These are phyloP conservation scores for Dryadula phaetusa DNA, from an alignment of 2,888 invertebrate genomes.

Conservation along the genomic window DNA sequence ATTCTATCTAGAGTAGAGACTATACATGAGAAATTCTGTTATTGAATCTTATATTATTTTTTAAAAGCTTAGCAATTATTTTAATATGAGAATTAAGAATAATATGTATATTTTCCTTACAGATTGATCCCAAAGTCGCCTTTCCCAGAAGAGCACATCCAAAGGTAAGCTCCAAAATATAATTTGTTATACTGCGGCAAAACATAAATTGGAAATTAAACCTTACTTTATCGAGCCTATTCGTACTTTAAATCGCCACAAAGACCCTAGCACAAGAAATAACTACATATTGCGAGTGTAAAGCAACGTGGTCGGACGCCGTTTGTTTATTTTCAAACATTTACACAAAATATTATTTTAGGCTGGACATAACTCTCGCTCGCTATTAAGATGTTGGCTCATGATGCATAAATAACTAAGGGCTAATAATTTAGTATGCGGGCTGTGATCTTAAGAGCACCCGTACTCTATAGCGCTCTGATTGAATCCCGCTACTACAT, in stretches of 20 bases:
- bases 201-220: slow-evolving; percentile 68
- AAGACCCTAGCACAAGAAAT: slow-evolving; percentile 54
- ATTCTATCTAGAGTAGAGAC: not conserved
- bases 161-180: slow-evolving; percentile 90
- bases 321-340: slow-evolving; percentile 81
- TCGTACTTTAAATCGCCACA: slow-evolving; percentile 66
- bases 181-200: slow-evolving; percentile 54
- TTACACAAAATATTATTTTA: slow-evolving; percentile 83
- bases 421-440: slow-evolving; percentile 82
- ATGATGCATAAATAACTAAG: slow-evolving; percentile 82
- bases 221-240: slow-evolving; percentile 67
- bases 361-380: slow-evolving; percentile 78
- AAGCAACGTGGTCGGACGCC: slow-evolving; percentile 63
- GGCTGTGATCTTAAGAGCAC: slow-evolving; percentile 68
- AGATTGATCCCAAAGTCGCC: slow-evolving; percentile 99
- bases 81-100: slow-evolving; percentile 13
- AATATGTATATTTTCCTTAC: slow-evolving; percentile 75
- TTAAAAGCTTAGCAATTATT: not conserved
- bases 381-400: slow-evolving; percentile 81
- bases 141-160: slow-evolving; percentile 99
- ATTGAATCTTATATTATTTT: not conserved
- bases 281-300: slow-evolving; percentile 67
- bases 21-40: not conserved
- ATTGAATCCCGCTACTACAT: slow-evolving; percentile 75
- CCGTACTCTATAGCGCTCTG: slow-evolving; percentile 68